Percentiles rank a stretch among this genome's conserved stretches.
Conservation (phyloP, 2,888 invertebrate species). For the Scaeva pyrastri region DNA sequence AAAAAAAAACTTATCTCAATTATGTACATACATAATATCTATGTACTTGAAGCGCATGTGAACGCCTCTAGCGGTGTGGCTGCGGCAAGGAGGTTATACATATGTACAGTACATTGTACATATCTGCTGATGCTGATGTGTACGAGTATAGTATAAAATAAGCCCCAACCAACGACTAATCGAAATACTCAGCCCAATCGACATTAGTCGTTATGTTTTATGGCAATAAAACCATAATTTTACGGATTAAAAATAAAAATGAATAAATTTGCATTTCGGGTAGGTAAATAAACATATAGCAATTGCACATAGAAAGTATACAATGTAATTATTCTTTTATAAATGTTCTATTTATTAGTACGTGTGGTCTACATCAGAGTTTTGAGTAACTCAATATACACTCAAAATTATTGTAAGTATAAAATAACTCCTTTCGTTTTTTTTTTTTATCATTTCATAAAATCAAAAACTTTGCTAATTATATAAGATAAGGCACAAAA, state of each 20-base stretch:
- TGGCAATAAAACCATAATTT: constrained; percentile 72
- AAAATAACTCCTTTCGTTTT: constrained; percentile 1
- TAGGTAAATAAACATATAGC: constrained; percentile 36
- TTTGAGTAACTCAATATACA: constrained; percentile 36
- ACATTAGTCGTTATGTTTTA: constrained; percentile 64
- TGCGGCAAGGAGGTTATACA: constrained; percentile 2
- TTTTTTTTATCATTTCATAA: constrained; percentile 52
- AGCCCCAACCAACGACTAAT: constrained; percentile 51
- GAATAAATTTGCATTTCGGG: constrained; percentile 31
- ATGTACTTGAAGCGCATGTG: constrained; percentile 23
- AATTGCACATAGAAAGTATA: constrained; percentile 34
- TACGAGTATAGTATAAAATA: too few relatives aligned
- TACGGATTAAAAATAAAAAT: constrained; percentile 44
- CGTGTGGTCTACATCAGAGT: background rate
- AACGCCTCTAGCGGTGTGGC: constrained; percentile 26
- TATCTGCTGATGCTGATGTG: too few relatives aligned
- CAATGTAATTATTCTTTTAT: constrained; percentile 3
- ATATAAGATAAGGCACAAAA: background rate
- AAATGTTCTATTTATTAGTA: background rate
- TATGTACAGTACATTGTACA: too few relatives aligned
- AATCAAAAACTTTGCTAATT: constrained; percentile 63
- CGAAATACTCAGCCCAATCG: constrained; percentile 68
- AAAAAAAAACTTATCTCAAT: too few relatives aligned
- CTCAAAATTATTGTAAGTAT: background rate
- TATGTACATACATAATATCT: constrained; percentile 13